Conservation (phyloP, 2,797 vertebrate genomes). For the Parotocinclus haroldoi region DNA sequence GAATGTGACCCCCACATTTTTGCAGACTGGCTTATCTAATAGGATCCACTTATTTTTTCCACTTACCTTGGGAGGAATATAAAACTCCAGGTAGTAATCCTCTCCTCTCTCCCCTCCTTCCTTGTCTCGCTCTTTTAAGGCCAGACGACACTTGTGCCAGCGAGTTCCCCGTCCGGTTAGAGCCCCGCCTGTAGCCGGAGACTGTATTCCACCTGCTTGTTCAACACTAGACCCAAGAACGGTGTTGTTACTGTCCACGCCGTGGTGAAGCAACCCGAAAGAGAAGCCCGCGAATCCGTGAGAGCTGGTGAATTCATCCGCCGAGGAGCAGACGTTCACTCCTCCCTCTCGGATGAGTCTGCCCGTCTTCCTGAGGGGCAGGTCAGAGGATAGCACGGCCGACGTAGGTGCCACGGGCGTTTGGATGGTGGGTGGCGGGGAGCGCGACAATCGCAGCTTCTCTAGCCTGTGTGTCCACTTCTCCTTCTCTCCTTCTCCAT, state of each 20-base stretch:
- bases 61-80: conserved; percentile 86
- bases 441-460: conserved; percentile 79
- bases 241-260: conserved; percentile 59
- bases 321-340: conserved; percentile 70
- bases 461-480: conserved; percentile 88
- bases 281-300: conserved; percentile 70
- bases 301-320: conserved; percentile 62
- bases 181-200: conserved; percentile 55
- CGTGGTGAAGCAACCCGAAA: conserved; percentile 69
- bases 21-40: too few relatives aligned
- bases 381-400: conserved; percentile 40
- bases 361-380: conserved; percentile 70
- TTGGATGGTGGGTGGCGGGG: conserved; percentile 65
- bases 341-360: conserved; percentile 74
- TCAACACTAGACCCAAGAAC: conserved; percentile 49
- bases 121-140: conserved; percentile 72
- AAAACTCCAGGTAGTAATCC: conserved; percentile 87
- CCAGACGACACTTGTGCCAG: conserved; percentile 88
- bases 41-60: too few relatives aligned
- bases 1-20: too few relatives aligned
- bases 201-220: conserved; percentile 54
- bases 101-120: conserved; percentile 76
- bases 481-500: conserved; percentile 78
- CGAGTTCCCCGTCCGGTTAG: conserved; percentile 72
- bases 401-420: conserved; percentile 15